These are phyloP conservation scores for Seira musarum DNA, from an alignment of 2,888 invertebrate genomes.

Conservation along the genomic window DNA sequence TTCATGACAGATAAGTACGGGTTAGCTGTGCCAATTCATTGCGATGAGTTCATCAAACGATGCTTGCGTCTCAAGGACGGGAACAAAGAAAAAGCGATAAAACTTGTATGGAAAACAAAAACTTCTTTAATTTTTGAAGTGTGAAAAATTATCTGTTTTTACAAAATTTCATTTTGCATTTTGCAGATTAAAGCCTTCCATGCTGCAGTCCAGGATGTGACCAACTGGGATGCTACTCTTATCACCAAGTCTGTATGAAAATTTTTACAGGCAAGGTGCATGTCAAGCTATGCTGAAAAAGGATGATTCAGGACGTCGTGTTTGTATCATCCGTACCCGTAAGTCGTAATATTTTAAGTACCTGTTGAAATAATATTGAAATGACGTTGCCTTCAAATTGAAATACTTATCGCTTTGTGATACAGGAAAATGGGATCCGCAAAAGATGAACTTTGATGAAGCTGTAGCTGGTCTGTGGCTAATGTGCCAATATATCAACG, in stretches of 20 bases:
- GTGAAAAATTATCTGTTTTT: neutral
- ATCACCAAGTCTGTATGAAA: neutral
- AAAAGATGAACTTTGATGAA: neutral
- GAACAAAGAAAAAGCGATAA: conserved; percentile 20
- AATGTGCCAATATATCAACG: conserved; percentile 14
- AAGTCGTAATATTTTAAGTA: neutral
- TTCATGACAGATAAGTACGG: conserved; percentile 19
- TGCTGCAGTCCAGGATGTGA: neutral
- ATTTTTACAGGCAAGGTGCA: neutral
- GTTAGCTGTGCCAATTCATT: neutral
- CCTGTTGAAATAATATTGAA: no score
- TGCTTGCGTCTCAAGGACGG: conserved; percentile 31
- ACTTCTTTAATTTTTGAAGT: neutral
- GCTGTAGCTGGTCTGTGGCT: conserved; percentile 20
- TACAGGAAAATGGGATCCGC: conserved; percentile 21
- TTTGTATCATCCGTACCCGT: conserved; percentile 5
- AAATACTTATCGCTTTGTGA: no score
- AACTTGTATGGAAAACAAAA: conserved; percentile 16
- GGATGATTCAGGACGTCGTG: conserved; percentile 18
- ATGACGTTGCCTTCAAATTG: no score
- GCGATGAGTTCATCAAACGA: conserved; percentile 21
- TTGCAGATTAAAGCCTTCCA: conserved; percentile 30
- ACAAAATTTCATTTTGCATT: neutral
- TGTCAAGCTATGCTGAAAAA: neutral
- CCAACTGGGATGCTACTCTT: conserved; percentile 7